A percentile compares a stretch with the other conserved stretches of the same genome.
These are phyloP conservation scores for Orthonychiurus folsomi DNA, from an alignment of 2,888 invertebrate species.

Conservation along the genomic window DNA sequence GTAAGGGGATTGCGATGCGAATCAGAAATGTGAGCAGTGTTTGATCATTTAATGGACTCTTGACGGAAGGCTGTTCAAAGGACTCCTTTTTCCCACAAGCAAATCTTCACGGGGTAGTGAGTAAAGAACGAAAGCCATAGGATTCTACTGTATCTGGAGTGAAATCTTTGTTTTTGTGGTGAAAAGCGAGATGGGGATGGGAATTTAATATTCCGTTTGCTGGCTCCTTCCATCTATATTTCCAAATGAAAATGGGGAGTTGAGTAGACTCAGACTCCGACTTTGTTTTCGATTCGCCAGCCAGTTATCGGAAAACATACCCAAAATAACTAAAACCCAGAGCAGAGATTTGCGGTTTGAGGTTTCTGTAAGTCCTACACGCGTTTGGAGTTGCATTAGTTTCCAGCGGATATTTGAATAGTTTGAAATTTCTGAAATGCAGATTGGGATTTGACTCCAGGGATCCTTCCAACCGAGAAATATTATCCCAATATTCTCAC, in stretches of 20 bases:
- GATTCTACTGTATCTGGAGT: neutral
- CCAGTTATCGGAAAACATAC: too few relatives aligned
- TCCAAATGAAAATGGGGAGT: neutral
- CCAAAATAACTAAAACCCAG: neutral
- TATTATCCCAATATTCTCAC: too few relatives aligned
- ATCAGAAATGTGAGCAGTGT: neutral
- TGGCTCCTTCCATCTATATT: neutral
- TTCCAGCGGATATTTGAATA: too few relatives aligned
- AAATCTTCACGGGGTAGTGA: neutral
- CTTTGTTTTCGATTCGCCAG: too few relatives aligned
- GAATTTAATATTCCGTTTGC: neutral
- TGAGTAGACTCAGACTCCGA: too few relatives aligned
- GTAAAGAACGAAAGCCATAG: neutral
- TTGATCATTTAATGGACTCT: constrained; percentile 1
- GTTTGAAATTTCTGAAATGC: too few relatives aligned
- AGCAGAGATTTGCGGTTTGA: neutral
- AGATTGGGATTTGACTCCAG: too few relatives aligned
- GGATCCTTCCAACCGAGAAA: too few relatives aligned
- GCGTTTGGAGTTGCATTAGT: too few relatives aligned
- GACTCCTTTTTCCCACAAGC: neutral
- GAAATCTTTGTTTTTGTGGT: neutral
- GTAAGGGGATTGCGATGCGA: neutral
- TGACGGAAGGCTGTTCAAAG: neutral
- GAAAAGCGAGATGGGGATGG: neutral
- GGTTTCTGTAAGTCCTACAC: neutral